phyloP scores from a whole-genome alignment of 2,797 vertebrate species.

The Picus viridis region DNA sequence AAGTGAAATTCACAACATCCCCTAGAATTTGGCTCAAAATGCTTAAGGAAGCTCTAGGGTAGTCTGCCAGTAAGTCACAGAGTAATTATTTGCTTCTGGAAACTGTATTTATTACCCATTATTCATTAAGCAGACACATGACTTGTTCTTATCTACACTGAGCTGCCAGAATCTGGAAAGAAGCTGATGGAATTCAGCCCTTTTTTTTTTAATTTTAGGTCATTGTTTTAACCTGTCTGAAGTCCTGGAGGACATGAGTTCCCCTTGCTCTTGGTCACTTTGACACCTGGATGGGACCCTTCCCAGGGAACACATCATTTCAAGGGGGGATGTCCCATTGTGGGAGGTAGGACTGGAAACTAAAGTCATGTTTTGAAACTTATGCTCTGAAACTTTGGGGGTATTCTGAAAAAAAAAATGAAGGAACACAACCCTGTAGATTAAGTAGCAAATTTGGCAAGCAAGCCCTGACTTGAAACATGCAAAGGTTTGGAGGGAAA shows the following conservation, averaged over 20 bases:
- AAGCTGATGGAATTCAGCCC: background rate
- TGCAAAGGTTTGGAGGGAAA: background rate
- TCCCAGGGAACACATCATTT: fast-evolving
- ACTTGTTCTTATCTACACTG: background rate
- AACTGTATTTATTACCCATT: background rate
- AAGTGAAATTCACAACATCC: background rate
- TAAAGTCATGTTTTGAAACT: background rate
- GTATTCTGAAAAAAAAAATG: background rate
- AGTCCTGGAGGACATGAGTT: fast-evolving
- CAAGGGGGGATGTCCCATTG: fast-evolving
- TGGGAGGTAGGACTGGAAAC: background rate
- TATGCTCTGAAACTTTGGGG: background rate
- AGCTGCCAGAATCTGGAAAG: background rate
- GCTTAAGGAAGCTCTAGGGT: background rate
- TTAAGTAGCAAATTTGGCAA: background rate
- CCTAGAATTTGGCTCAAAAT: background rate
- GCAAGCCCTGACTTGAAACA: background rate
- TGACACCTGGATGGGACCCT: background rate
- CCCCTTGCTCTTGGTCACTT: fast-evolving
- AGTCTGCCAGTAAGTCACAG: background rate
- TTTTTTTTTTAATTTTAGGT: background rate
- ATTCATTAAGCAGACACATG: background rate
- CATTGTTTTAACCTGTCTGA: background rate
- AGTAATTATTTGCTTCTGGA: background rate
- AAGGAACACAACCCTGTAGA: fast-evolving